A percentile compares a stretch with the other conserved stretches of the same genome.
Evolutionary conservation across 2,888 invertebrate genomes (phyloP).

Genomic region (Linnaemya vulpina): DNA sequence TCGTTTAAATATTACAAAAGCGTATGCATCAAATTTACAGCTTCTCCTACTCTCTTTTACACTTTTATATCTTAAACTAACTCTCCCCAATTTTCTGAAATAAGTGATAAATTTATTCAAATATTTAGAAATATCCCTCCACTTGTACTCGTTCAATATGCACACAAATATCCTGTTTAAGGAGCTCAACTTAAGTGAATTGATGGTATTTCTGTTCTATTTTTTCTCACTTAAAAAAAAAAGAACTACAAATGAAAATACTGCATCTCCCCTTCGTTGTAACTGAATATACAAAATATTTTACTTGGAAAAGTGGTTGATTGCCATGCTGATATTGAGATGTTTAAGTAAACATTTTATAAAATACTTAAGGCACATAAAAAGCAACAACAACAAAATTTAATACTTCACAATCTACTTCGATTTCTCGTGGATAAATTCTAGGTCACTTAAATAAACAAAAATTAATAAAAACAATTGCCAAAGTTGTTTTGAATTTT

Average conservation of each 20-base stretch:
- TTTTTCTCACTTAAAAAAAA: conserved; percentile 1
- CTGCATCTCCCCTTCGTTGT: background rate
- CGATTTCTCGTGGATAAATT: background rate
- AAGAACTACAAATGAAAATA: conserved; percentile 20
- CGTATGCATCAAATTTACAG: background rate
- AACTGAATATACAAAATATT: background rate
- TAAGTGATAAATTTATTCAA: conserved; percentile 38
- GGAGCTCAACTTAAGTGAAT: conserved; percentile 43
- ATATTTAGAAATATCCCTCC: conserved; percentile 35
- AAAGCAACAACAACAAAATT: background rate
- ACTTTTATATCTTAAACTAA: background rate
- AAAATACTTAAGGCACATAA: background rate
- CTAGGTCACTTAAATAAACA: background rate
- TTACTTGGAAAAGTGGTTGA: background rate
- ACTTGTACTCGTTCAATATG: conserved; percentile 48
- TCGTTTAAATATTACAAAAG: background rate
- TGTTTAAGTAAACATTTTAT: background rate
- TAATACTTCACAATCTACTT: background rate
- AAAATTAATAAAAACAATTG: background rate
- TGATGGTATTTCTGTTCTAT: conserved; percentile 38
- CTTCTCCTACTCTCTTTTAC: background rate
- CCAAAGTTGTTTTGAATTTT: background rate
- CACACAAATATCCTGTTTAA: conserved; percentile 50
- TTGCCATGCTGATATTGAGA: background rate
- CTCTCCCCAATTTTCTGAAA: background rate